Evolutionary conservation across 2,888 invertebrate genomes (phyloP).

Genomic region (Acleris sparsana): DNA sequence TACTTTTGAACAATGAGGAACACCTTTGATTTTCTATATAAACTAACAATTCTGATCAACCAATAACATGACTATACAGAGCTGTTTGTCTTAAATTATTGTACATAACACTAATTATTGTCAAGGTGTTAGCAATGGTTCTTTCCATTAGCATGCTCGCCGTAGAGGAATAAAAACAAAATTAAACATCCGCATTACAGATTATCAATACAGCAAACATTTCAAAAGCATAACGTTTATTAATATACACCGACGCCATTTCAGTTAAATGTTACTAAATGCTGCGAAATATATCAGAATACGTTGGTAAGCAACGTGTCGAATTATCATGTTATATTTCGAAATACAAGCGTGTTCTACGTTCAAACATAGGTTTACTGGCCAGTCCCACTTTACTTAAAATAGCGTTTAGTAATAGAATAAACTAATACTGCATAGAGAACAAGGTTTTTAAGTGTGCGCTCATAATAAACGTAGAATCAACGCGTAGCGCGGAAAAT

Average conservation of each 20-base stretch:
- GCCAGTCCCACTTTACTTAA: background rate
- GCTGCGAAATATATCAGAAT: slow-evolving; percentile 5
- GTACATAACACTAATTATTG: slow-evolving; percentile 8
- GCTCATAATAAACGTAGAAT: background rate
- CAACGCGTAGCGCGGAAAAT: background rate
- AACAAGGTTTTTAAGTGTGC: slow-evolving; percentile 1
- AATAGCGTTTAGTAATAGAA: slow-evolving; percentile 4
- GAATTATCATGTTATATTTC: slow-evolving; percentile 9
- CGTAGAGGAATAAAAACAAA: background rate
- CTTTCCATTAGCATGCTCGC: background rate
- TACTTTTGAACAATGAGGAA: too few relatives aligned
- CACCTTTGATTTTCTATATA: too few relatives aligned
- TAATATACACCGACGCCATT: slow-evolving; percentile 4
- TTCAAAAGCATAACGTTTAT: background rate
- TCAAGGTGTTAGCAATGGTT: slow-evolving; percentile 10
- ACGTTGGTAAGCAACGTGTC: slow-evolving; percentile 3
- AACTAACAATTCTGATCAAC: too few relatives aligned
- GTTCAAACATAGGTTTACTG: slow-evolving; percentile 3
- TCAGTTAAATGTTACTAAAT: slow-evolving; percentile 3
- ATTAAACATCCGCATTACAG: slow-evolving; percentile 14
- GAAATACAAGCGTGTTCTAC: slow-evolving; percentile 1
- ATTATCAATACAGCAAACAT: slow-evolving; percentile 11
- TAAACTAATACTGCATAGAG: slow-evolving; percentile 7
- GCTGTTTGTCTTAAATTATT: background rate
- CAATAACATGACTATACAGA: too few relatives aligned